These are phyloP conservation scores for Leptinotarsa tumamoca DNA, from an alignment of 2,888 invertebrate species.

Conservation along the genomic window DNA sequence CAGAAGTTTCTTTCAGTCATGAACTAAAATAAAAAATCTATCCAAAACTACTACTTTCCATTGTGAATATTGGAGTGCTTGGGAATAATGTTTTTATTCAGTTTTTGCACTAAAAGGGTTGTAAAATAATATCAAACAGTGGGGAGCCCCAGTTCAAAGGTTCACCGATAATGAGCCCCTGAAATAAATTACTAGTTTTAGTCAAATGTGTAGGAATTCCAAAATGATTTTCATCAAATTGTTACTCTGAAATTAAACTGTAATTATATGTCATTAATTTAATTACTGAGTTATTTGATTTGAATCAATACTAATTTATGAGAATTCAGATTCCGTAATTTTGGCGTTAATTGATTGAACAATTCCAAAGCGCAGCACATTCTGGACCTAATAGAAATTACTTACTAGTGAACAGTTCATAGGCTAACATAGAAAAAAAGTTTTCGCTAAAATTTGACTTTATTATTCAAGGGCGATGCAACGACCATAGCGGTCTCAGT, in stretches of 20 bases:
- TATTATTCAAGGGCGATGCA: no score
- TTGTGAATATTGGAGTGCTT: no score
- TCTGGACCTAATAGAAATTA: background rate
- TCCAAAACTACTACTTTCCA: no score
- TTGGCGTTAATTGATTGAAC: background rate
- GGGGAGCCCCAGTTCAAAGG: background rate
- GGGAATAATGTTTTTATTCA: no score
- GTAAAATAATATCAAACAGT: no score
- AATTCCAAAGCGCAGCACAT: background rate
- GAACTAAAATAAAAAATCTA: no score
- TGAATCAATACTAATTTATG: constrained; percentile 35
- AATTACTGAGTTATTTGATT: constrained; percentile 38
- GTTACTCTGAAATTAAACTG: background rate
- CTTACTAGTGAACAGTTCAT: background rate
- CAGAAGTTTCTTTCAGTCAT: no score
- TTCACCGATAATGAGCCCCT: background rate
- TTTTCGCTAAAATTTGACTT: no score
- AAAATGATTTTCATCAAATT: background rate
- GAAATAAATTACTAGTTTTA: background rate
- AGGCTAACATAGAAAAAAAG: no score
- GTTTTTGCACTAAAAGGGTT: no score
- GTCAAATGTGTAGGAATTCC: background rate
- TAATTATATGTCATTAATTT: constrained; percentile 31
- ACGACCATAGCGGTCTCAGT: no score
- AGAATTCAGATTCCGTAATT: constrained; percentile 30